Conservation (phyloP, 2,888 invertebrate genomes). For the Pedicia rivosa region DNA sequence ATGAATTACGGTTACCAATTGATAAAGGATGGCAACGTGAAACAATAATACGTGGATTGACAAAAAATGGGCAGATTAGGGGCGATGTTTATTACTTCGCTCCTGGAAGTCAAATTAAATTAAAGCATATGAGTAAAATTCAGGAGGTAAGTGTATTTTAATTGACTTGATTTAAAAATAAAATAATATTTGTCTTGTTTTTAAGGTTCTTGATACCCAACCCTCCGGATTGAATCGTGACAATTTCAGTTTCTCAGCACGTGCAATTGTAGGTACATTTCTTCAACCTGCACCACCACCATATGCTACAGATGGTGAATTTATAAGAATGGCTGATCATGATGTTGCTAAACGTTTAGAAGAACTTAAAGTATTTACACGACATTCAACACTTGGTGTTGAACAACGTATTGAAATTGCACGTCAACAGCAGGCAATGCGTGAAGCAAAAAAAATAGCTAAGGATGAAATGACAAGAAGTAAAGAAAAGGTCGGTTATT, state of each 20-base stretch:
- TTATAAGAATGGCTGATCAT: slow-evolving; percentile 59
- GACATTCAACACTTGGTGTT: slow-evolving; percentile 47
- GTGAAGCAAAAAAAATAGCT: slow-evolving; percentile 59
- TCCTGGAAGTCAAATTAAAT: slow-evolving; percentile 42
- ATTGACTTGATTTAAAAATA: no score
- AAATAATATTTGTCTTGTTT: no score
- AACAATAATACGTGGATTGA: slow-evolving; percentile 75
- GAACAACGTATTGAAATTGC: slow-evolving; percentile 65
- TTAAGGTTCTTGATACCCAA: slow-evolving; percentile 17
- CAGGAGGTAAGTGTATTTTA: slow-evolving; percentile 40
- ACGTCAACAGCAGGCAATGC: slow-evolving; percentile 49
- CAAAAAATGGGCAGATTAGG: slow-evolving; percentile 69
- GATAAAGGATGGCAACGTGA: slow-evolving; percentile 83
- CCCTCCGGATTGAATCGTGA: slow-evolving; percentile 53
- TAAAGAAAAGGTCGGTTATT: slow-evolving; percentile 34
- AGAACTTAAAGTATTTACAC: slow-evolving; percentile 46
- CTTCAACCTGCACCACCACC: slow-evolving; percentile 56
- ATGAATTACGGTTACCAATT: slow-evolving; percentile 45
- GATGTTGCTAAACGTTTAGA: slow-evolving; percentile 64
- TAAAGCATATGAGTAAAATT: slow-evolving; percentile 48
- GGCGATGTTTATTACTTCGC: slow-evolving; percentile 88
- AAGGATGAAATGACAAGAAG: slow-evolving; percentile 42
- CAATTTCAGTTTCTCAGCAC: slow-evolving; percentile 85
- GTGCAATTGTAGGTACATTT: slow-evolving; percentile 81
- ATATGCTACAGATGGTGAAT: slow-evolving; percentile 48